Base-by-base conservation (phyloP, 2,113 vertebrate genomes). In the Xyrauchen texanus region DNA sequence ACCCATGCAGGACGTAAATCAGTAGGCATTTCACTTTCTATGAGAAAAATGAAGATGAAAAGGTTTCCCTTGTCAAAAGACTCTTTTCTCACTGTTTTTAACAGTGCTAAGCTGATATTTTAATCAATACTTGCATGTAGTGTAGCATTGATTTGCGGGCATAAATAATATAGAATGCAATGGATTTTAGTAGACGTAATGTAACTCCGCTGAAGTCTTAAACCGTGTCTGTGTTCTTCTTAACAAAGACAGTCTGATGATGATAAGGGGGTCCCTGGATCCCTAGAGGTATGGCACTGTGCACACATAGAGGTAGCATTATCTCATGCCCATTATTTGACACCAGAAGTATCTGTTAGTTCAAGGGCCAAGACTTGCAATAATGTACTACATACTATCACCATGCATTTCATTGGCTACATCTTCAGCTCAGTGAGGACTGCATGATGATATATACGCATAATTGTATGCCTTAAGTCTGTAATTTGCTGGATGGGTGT, bases 161-260 rank as follows among this genome's bases (percentile, higher is more conserved):
- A 49, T 49, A 49, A 8, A 52, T 52, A 49, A 52, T 52, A 46
- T 70, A 66, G 52, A 63, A 34, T 34, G 21, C 21, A 34, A 34
- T 34, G 21, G 21, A 34, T 34, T 34, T 34, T 34, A 34, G 21
- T 34, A 34, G 64, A 9, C 73, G 76, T 81, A 68, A 68, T 53
- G 64, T 16, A 76, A 68, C 15, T 47, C 21, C 21, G 11, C 75
- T 76, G 66, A 60, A 76, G 65, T 15, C 69, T 74, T 78, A 11
- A 76, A 75, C 68, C 76, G 70, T 68, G 46, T n/a, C 42, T 60
- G 49, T 60, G 65, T 69, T 70, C 79, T 66, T 75, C 76, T 52
- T 49, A 70, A 84, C 82, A 84, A 84, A 78, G 82, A 49, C 79
- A 81, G 72, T 70, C 82, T 84, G 82, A 66, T 65, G 64, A 75